phyloP scores from a whole-genome alignment of 2,113 vertebrate species.

The Bos taurus region DNA sequence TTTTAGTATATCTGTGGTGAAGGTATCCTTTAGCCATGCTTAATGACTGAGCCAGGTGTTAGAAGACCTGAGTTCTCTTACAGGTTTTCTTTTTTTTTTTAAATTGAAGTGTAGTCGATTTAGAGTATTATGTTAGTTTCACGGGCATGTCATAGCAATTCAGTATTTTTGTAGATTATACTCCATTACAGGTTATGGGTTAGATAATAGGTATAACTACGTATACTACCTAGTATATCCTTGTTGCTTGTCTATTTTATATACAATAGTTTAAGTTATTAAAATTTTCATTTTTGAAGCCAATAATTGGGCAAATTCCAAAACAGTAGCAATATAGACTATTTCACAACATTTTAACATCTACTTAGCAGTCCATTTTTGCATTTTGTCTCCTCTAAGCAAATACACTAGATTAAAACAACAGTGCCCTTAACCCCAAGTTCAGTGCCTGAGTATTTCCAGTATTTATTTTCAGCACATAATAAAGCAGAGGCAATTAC shows the following conservation, averaged over 20 bases:
- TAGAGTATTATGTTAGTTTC: not conserved
- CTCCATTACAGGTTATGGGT: not conserved
- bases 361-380: not conserved
- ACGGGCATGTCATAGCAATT: not conserved
- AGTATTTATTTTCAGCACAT: conserved; percentile 1
- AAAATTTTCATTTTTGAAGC: conserved; percentile 59
- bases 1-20: not conserved
- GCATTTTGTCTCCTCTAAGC: conserved; percentile 1
- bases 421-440: not conserved
- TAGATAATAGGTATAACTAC: not conserved
- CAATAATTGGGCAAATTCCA: conserved; percentile 14
- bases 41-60: not conserved
- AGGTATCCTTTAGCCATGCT: not conserved
- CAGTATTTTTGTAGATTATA: not conserved
- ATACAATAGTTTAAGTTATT: not conserved
- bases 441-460: not conserved
- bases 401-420: conserved; percentile 12
- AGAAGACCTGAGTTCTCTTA: not conserved
- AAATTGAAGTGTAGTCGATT: not conserved
- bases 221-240: not conserved
- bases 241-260: not conserved
- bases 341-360: conserved; percentile 24
- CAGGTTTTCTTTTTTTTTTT: not conserved
- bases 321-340: conserved; percentile 18
- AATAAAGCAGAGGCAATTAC: conserved; percentile 8